Percentiles rank a stretch among this genome's conserved stretches.
These are phyloP conservation scores for Lerista edwardsae DNA, from an alignment of 2,797 vertebrate genomes.

Conservation along the genomic window DNA sequence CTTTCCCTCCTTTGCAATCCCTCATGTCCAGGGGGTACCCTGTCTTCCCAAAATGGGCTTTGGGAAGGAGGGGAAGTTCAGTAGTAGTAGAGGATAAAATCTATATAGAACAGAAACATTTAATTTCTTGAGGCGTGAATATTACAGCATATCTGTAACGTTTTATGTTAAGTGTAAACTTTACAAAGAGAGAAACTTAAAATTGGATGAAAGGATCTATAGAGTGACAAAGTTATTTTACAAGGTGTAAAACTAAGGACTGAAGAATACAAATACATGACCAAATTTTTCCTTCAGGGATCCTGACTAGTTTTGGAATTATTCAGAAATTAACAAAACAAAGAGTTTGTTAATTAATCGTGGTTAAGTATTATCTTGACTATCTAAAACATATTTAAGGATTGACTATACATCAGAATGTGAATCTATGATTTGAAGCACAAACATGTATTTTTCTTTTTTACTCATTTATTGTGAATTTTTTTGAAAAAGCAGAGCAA, in stretches of 20 bases:
- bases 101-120: background rate
- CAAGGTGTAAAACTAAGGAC: no score
- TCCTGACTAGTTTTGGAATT: background rate
- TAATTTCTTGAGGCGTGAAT: background rate
- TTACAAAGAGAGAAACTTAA: background rate
- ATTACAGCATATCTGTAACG: background rate
- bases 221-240: background rate
- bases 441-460: no score
- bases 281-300: background rate
- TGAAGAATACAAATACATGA: background rate
- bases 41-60: no score
- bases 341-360: background rate
- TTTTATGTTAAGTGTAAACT: background rate
- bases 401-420: background rate
- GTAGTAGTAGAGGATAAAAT: no score
- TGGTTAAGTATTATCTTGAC: background rate
- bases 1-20: no score
- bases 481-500: no score
- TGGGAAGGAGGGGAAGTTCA: background rate
- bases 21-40: no score
- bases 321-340: background rate
- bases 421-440: background rate
- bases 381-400: background rate
- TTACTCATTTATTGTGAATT: no score
- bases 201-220: no score